Base-by-base conservation (phyloP, 2,113 vertebrate species). In the Erpornis zantholeuca region DNA sequence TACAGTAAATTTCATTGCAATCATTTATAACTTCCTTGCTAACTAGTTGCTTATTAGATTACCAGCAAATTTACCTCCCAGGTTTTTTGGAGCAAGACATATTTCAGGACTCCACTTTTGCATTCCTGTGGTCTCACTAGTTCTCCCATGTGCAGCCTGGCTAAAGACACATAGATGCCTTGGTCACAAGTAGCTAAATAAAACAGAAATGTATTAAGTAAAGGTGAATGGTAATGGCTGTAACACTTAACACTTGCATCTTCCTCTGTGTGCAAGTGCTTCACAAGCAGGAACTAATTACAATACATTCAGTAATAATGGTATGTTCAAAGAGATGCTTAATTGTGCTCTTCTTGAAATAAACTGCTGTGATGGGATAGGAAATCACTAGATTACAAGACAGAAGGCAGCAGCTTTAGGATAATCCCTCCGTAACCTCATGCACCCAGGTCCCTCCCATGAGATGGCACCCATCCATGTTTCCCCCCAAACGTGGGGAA, bases 211-310 rank as follows among this genome's bases (percentile, higher is more conserved):
- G 4, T 54, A 10, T 49, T 17, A 45, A 68, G 29, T 64, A 69
- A 81, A 86, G 72, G 76, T 81, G 76, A 93, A 81, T 29, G 27
- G 28, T 90, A 86, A 90, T 81, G 57, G 44, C 49, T 42, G 33
- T 73, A 86, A 63, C 75, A 66, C 24, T 88, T 65, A 60, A 71
- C 24, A 65, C 40, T 82, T 69, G 8, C 50, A 28, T 23, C 68
- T 86, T 93, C 68, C 56, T 93, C 73, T 4, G 2, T 78, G 72
- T 81, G 60, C 82, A 75, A 71, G 38, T 42, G 44, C 71, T 86
- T 90, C 12, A 10, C 49, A 88, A 88, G 88, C 38, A 70, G 64
- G 44, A 90, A 44, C 54, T 92, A 94, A 93, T 90, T 94, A 68
- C 6, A 3, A 25, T 56, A 24, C 0, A 2, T 77, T 70, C 54